A percentile compares a stretch with the other conserved stretches of the same genome.
Evolutionary conservation across 2,113 vertebrate genomes (phyloP).

Genomic region (Formicarius rufipectus): DNA sequence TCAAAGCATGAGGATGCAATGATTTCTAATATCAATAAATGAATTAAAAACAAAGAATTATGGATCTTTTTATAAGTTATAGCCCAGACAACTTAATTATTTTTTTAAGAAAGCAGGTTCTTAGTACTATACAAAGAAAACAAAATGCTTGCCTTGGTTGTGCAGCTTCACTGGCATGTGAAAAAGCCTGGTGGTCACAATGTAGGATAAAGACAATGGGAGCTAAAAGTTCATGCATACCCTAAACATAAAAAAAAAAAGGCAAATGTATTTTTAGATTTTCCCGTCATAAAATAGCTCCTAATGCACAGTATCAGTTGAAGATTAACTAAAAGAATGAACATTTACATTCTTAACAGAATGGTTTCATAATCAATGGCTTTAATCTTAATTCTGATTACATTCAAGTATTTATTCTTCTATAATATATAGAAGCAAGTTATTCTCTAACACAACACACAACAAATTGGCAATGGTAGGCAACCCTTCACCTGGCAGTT

Average conservation of each 20-base stretch:
- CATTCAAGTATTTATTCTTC: constrained; percentile 29
- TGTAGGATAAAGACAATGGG: constrained; percentile 95
- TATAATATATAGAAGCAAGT: constrained; percentile 51
- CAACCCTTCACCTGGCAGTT: constrained; percentile 71
- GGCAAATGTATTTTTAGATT: not conserved
- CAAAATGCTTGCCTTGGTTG: constrained; percentile 84
- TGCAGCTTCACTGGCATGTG: constrained; percentile 93
- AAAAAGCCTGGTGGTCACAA: constrained; percentile 97
- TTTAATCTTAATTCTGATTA: constrained; percentile 58
- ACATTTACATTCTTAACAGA: not conserved
- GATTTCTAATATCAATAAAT: not conserved
- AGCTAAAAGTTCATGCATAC: constrained; percentile 97
- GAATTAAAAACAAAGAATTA: not conserved
- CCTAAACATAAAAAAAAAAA: constrained; percentile 75
- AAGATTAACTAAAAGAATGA: constrained; percentile 13
- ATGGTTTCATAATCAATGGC: not conserved
- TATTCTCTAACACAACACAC: constrained; percentile 60
- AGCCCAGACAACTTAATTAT: not conserved
- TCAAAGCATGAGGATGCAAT: not conserved
- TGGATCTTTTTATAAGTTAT: not conserved
- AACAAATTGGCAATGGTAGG: constrained; percentile 65
- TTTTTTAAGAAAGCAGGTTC: not conserved
- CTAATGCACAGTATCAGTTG: not conserved
- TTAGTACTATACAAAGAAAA: not conserved
- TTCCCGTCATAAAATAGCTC: not conserved